phyloP scores from a whole-genome alignment of 2,113 vertebrate genomes.

The Cervus canadensis region DNA sequence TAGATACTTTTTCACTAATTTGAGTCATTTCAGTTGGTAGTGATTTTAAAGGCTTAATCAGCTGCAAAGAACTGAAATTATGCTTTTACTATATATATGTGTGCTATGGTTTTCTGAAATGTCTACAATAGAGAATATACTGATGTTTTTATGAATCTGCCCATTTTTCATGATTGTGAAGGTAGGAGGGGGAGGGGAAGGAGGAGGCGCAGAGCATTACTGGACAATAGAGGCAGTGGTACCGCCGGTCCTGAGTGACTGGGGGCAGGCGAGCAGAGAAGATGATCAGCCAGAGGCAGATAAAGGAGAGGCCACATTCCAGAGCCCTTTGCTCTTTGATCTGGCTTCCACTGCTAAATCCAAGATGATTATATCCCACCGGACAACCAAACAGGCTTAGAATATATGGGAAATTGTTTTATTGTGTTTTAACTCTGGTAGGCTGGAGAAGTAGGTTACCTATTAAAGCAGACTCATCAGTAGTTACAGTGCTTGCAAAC shows the following conservation, averaged over 20 bases:
- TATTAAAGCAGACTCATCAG: not conserved
- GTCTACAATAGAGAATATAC: not conserved
- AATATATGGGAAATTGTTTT: not conserved
- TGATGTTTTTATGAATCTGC: not conserved
- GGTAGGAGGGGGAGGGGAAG: not conserved
- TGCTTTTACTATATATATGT: not conserved
- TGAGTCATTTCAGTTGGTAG: not conserved
- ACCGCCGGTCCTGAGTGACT: rapidly evolving
- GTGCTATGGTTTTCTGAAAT: not conserved
- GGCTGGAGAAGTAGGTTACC: not conserved
- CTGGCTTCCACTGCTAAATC: not conserved
- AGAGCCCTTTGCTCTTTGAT: not conserved
- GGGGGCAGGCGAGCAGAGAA: not conserved
- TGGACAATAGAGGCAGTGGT: not conserved
- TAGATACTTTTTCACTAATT: not conserved
- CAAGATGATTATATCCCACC: not conserved
- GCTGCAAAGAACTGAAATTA: not conserved
- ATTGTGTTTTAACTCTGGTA: not conserved
- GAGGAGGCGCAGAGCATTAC: not conserved
- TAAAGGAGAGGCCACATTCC: not conserved
- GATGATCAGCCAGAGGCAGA: not conserved
- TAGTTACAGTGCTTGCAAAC: no score
- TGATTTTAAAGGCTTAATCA: not conserved
- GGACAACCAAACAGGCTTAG: not conserved
- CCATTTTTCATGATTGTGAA: not conserved